These are phyloP conservation scores for Chinchilla lanigera DNA, from an alignment of 2,113 vertebrate species.

Conservation along the genomic window DNA sequence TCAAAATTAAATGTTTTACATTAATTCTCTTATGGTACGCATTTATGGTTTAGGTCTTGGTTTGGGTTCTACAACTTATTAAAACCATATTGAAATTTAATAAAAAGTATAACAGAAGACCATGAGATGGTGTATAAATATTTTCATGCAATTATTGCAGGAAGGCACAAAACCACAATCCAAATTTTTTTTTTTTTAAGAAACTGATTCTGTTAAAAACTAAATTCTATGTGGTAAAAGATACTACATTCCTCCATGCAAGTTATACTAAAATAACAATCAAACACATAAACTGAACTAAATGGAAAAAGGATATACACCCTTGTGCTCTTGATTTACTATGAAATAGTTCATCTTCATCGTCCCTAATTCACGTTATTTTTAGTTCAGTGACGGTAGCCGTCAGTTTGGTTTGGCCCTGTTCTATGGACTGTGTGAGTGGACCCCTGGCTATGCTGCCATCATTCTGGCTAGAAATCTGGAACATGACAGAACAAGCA, in stretches of 20 bases:
- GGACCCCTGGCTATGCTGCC: neutral
- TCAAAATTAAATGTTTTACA: slow-evolving; percentile 45
- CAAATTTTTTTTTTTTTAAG: neutral
- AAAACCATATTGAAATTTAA: slow-evolving; percentile 30
- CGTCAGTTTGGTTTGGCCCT: slow-evolving; percentile 51
- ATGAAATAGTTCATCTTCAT: slow-evolving; percentile 49
- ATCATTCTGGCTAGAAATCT: slow-evolving; percentile 45
- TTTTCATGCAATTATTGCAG: neutral
- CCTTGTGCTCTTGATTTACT: slow-evolving; percentile 13
- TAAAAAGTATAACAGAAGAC: neutral
- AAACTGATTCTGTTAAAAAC: slow-evolving; percentile 49
- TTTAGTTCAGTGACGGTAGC: slow-evolving; percentile 57
- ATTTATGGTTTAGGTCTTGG: neutral
- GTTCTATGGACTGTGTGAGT: slow-evolving; percentile 33
- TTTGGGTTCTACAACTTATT: neutral
- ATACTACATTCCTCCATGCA: slow-evolving; percentile 3
- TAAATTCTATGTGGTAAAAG: slow-evolving; percentile 1
- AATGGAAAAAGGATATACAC: slow-evolving; percentile 10
- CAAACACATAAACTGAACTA: neutral
- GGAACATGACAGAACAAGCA: slow-evolving; percentile 73
- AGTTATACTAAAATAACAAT: neutral
- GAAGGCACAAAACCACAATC: slow-evolving; percentile 41
- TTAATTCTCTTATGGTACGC: slow-evolving; percentile 5
- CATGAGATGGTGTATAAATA: neutral
- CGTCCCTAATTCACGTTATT: slow-evolving; percentile 49